These are phyloP conservation scores for Eulithis prunata DNA, from an alignment of 2,888 invertebrate species.

Conservation along the genomic window DNA sequence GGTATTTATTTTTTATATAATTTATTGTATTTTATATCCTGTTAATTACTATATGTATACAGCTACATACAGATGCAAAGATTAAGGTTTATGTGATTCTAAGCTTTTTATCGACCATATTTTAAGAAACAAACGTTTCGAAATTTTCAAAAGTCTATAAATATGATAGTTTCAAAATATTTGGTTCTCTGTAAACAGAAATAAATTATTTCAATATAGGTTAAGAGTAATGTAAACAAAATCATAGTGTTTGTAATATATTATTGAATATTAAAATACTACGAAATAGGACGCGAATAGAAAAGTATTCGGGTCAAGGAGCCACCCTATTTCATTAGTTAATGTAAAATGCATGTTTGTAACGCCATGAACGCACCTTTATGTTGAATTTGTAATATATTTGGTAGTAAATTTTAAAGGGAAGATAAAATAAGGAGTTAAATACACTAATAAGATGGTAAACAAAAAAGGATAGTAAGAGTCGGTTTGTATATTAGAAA, in stretches of 20 bases:
- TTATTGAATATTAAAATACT: conserved; percentile 5
- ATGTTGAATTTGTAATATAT: neutral
- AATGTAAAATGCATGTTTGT: conserved; percentile 31
- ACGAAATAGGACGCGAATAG: conserved; percentile 23
- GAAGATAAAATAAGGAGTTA: no score
- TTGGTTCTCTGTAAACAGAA: neutral
- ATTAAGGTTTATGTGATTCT: no score
- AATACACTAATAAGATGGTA: no score
- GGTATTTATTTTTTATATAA: neutral
- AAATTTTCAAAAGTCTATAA: neutral
- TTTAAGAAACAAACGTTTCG: no score
- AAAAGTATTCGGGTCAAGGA: conserved; percentile 34
- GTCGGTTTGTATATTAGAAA: no score
- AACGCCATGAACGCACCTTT: conserved; percentile 13
- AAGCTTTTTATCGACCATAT: no score
- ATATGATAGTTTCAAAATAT: neutral
- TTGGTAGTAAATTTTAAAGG: neutral
- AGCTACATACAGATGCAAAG: no score
- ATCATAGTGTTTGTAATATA: neutral
- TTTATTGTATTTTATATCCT: no score
- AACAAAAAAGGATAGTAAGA: no score
- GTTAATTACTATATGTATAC: no score
- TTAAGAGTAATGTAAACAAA: conserved; percentile 6
- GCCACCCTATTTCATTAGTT: conserved; percentile 33
- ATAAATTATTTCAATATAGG: conserved; percentile 1